Evolutionary conservation across 1,140 invertebrate genomes (phyloP).

Genomic region (Drosophila eugracilis): DNA sequence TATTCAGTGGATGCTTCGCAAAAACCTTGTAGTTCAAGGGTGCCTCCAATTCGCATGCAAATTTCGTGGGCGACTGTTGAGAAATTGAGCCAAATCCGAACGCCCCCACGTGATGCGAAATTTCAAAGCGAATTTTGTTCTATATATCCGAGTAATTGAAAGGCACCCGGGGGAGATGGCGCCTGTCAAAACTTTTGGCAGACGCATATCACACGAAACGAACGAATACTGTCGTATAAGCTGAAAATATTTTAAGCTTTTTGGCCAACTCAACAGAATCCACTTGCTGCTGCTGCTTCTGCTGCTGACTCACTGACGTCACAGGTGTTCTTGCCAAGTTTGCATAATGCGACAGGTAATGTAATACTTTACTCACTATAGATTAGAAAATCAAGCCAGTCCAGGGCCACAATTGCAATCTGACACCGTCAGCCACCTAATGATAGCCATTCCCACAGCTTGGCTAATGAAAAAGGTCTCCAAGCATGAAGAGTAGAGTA

Average conservation of each 20-base stretch:
- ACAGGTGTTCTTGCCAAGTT: slow-evolving; percentile 36
- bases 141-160: slow-evolving; percentile 23
- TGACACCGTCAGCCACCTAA: slow-evolving; percentile 53
- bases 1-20: slow-evolving; percentile 17
- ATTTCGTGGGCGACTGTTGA: slow-evolving; percentile 21
- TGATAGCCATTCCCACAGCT: slow-evolving; percentile 41
- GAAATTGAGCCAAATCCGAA: slow-evolving; percentile 39
- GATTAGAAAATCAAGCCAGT: slow-evolving; percentile 48
- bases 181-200: slow-evolving; percentile 40
- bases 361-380: slow-evolving; percentile 41
- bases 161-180: slow-evolving; percentile 12
- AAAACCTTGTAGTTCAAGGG: slow-evolving; percentile 44
- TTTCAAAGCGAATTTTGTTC: slow-evolving; percentile 22
- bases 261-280: slow-evolving; percentile 33
- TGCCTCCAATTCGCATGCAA: slow-evolving; percentile 48
- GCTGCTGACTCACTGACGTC: slow-evolving; percentile 43
- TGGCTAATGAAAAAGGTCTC: slow-evolving; percentile 48
- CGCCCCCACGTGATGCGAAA: slow-evolving; percentile 23
- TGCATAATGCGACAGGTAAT: slow-evolving; percentile 51
- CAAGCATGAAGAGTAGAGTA: slow-evolving; percentile 9
- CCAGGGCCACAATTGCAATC: slow-evolving; percentile 38
- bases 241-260: slow-evolving; percentile 43
- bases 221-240: slow-evolving; percentile 34
- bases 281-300: slow-evolving; percentile 1
- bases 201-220: slow-evolving; percentile 33